These are phyloP conservation scores for Troides helena DNA, from an alignment of 2,888 invertebrate genomes.

Conservation along the genomic window DNA sequence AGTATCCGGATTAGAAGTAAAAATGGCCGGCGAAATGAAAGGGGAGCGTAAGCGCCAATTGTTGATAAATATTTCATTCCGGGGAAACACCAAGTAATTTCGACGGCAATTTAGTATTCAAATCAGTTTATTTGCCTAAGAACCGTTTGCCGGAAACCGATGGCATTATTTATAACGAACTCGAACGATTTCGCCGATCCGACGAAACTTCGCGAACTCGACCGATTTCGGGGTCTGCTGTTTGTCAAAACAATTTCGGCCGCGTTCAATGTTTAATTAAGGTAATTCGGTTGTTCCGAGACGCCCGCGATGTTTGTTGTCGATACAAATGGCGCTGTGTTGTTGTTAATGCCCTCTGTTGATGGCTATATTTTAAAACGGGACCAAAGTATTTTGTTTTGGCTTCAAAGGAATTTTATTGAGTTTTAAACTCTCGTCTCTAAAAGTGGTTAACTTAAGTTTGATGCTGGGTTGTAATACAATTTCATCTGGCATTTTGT, in stretches of 20 bases:
- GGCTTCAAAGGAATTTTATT: no score
- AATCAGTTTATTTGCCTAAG: constrained; percentile 29
- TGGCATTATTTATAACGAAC: constrained; percentile 20
- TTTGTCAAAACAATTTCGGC: constrained; percentile 25
- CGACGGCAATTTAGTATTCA: constrained; percentile 25
- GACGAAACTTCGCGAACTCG: constrained; percentile 14
- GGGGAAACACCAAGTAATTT: constrained; percentile 18
- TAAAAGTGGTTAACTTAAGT: no score
- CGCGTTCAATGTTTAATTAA: constrained; percentile 25
- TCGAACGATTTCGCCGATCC: constrained; percentile 13
- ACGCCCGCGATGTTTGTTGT: neutral
- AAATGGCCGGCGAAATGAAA: neutral
- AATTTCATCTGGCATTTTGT: no score
- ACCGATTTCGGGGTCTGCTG: constrained; percentile 15
- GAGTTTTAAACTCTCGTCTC: no score
- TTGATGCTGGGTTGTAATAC: no score
- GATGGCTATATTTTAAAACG: neutral
- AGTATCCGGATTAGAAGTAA: no score
- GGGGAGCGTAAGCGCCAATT: neutral
- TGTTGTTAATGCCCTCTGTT: neutral
- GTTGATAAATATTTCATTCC: constrained; percentile 22
- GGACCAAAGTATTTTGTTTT: no score
- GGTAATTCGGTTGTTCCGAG: constrained; percentile 8
- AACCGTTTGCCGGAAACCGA: constrained; percentile 18
- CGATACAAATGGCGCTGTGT: neutral